phyloP scores from a whole-genome alignment of 2,797 vertebrate genomes.

The Crenichthys baileyi region DNA sequence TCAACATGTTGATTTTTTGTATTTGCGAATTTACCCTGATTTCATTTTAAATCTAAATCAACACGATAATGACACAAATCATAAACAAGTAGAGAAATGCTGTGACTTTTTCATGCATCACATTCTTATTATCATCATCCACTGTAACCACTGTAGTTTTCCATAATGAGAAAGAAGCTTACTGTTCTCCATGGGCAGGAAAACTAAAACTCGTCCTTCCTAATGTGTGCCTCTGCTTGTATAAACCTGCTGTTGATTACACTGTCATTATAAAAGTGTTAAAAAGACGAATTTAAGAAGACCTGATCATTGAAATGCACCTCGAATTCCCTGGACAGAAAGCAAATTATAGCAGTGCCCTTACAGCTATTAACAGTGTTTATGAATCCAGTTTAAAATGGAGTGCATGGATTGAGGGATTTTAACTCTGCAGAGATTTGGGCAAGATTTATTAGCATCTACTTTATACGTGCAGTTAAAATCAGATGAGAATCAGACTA shows the following conservation, averaged over 20 bases:
- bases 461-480: too few relatives aligned
- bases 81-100: not conserved
- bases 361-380: slow-evolving; percentile 27
- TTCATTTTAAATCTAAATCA: not conserved
- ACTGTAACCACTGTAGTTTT: not conserved
- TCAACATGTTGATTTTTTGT: not conserved
- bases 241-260: slow-evolving; percentile 34
- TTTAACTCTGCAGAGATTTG: too few relatives aligned
- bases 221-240: slow-evolving; percentile 25
- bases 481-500: too few relatives aligned
- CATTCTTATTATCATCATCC: not conserved
- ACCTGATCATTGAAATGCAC: slow-evolving; percentile 54
- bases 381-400: not conserved
- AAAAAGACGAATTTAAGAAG: slow-evolving; percentile 58
- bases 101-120: not conserved
- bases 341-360: slow-evolving; percentile 33
- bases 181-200: slow-evolving; percentile 3
- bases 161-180: not conserved
- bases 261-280: slow-evolving; percentile 41
- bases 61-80: not conserved
- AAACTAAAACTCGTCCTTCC: slow-evolving; percentile 27
- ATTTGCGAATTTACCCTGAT: not conserved
- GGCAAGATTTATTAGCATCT: too few relatives aligned
- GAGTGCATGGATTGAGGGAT: not conserved
- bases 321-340: slow-evolving; percentile 43